Evolutionary conservation across 1,140 invertebrate genomes (phyloP), one percentile per base, ranked within the genome.

Genomic region (Apolygus lucorum): DNA sequence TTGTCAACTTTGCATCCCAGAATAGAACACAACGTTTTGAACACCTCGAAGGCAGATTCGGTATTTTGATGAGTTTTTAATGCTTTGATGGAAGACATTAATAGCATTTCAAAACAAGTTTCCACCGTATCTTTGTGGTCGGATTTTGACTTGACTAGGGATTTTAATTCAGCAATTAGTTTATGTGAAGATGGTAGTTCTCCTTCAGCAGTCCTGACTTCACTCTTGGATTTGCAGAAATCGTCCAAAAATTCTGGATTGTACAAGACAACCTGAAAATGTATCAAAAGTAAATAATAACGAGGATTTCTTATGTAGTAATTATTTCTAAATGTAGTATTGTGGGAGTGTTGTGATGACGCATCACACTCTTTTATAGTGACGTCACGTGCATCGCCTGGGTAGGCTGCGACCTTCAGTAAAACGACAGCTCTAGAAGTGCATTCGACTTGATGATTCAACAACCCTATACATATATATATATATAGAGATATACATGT

Each of bases 1-100:
- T 62, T 63, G 27, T 69, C 52, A 2, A 72, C 71, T 68, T 54
- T 62, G n/a, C 68, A 67, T 1, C 71, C 71, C 2, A 72, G 49
- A 1, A 52, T 2, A 2, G 26, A 25, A 34, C 63, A 69, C 13
- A 72, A 49, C 1, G 29, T 28, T 2, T 28, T 67, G 22, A 72
- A 72, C 17, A 69, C 29, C 13, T 68, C 28, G 52, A 72, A 72
- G 14, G 67, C 52, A 28, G n/a, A n/a, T n/a, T 52, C 28, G 24
- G 24, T 24, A 14, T 67, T 49, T 24, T 69, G 71, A 22, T 65
- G 1, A 22, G 67, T 69, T 28, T 52, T 69, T 2, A 69, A 17
- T 14, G 34, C 52, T 26, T 63, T 29, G 26, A 69, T 63, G 2
- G 59, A 52, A 28, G 24, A 28, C 24, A 59, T 2, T 4, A 59